Conservation (phyloP, 2,888 invertebrate genomes). For the Tillus elongatus region DNA sequence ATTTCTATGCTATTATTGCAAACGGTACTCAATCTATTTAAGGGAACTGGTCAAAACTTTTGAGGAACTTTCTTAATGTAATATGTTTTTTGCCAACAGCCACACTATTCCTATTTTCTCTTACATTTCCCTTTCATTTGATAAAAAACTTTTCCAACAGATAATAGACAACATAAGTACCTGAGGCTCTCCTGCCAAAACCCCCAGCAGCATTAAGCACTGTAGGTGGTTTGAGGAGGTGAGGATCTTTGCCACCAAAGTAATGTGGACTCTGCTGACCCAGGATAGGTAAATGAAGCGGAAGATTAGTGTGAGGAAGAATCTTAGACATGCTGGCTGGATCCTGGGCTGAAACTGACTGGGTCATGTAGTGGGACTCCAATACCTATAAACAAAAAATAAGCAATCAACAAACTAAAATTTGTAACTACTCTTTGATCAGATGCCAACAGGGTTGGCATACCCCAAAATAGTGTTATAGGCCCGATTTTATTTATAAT, state of each 20-base stretch:
- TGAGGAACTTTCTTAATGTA: too few relatives aligned
- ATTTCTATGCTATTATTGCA: too few relatives aligned
- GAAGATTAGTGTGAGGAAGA: constrained; percentile 73
- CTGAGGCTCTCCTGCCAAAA: constrained; percentile 82
- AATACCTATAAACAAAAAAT: constrained; percentile 33
- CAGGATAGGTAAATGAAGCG: constrained; percentile 72
- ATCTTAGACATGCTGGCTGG: constrained; percentile 38
- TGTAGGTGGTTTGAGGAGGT: constrained; percentile 86
- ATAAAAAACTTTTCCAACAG: too few relatives aligned
- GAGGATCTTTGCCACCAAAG: constrained; percentile 86
- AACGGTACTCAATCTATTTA: too few relatives aligned
- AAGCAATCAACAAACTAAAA: constrained; percentile 5
- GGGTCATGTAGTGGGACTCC: constrained; percentile 45
- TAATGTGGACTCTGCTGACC: constrained; percentile 76
- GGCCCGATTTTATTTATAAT: too few relatives aligned
- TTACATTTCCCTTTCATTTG: too few relatives aligned
- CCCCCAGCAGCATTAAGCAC: constrained; percentile 76
- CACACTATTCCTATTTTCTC: too few relatives aligned
- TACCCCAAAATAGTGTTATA: too few relatives aligned
- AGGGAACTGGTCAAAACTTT: too few relatives aligned
- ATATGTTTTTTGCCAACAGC: too few relatives aligned
- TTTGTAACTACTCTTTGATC: not conserved
- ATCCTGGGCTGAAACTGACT: constrained; percentile 22
- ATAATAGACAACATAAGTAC: too few relatives aligned
- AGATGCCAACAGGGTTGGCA: too few relatives aligned